phyloP scores from a whole-genome alignment of 1,140 invertebrate species.

The Hydropsyche tenuis region DNA sequence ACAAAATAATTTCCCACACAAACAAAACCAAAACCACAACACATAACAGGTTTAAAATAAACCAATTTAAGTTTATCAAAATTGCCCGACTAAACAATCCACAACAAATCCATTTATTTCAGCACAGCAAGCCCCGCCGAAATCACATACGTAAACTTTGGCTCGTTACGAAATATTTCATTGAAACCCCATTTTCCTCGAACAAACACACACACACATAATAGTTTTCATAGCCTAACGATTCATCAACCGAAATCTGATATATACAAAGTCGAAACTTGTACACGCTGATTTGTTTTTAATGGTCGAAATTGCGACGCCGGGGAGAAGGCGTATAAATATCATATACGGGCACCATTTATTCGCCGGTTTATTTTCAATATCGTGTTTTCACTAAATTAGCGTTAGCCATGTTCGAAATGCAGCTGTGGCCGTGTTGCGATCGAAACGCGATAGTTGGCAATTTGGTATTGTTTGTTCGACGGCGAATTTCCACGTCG shows the following conservation, averaged over 20 bases:
- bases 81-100: too few species aligned
- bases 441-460: too few species aligned
- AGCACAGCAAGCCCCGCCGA: too few species aligned
- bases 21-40: too few species aligned
- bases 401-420: neutral
- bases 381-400: constrained; percentile 25
- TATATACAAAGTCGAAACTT: constrained; percentile 11
- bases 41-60: too few species aligned
- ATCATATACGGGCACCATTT: neutral
- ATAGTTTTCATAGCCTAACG: constrained; percentile 4
- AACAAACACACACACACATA: neutral
- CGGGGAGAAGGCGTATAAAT: neutral
- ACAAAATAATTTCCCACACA: too few species aligned
- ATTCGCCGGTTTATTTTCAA: constrained; percentile 20
- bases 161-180: neutral
- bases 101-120: too few species aligned
- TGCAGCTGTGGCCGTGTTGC: too few species aligned
- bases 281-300: constrained; percentile 25
- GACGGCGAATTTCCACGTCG: too few species aligned
- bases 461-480: too few species aligned
- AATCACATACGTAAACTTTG: neutral
- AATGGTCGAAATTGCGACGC: constrained; percentile 21
- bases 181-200: constrained; percentile 2
- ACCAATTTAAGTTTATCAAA: too few species aligned
- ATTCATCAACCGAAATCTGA: constrained; percentile 23